Conservation (phyloP, 2,113 vertebrate species). For the Ranitomeya imitator region DNA sequence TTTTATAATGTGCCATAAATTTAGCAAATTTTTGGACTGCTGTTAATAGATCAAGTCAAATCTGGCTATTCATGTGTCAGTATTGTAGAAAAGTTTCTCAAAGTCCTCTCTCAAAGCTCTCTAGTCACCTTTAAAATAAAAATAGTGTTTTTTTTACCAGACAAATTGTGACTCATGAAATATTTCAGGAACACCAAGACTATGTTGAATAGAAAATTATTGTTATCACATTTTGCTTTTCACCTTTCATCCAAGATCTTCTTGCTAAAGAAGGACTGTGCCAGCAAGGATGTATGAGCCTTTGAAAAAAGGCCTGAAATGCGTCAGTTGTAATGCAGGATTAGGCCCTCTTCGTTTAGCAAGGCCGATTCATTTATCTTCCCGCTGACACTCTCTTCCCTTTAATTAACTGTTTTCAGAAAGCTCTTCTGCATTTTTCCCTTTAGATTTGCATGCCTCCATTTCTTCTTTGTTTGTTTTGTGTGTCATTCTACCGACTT, state of each 20-base stretch:
- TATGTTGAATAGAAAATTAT: slow-evolving; percentile 37
- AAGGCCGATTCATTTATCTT: slow-evolving; percentile 53
- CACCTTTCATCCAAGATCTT: slow-evolving; percentile 35
- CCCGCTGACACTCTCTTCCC: slow-evolving; percentile 50
- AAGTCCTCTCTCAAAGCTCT: neutral
- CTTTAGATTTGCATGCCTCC: slow-evolving; percentile 43
- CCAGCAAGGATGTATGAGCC: slow-evolving; percentile 35
- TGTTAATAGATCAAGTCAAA: too few relatives aligned
- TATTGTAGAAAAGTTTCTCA: neutral
- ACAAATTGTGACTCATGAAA: neutral
- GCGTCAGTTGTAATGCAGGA: slow-evolving; percentile 37
- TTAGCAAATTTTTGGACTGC: too few relatives aligned
- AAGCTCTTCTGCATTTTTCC: slow-evolving; percentile 54
- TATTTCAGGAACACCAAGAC: neutral
- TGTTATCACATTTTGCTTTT: slow-evolving; percentile 46
- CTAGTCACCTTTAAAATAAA: neutral
- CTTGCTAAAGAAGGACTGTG: slow-evolving; percentile 29
- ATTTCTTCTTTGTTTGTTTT: slow-evolving; percentile 49
- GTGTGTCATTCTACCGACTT: slow-evolving; percentile 42
- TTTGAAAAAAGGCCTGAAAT: slow-evolving; percentile 43
- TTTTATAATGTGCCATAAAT: too few relatives aligned
- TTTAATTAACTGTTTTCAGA: slow-evolving; percentile 57
- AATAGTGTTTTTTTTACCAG: neutral
- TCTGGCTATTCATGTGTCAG: neutral
- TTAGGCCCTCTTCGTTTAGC: slow-evolving; percentile 51